Evolutionary conservation across 2,113 vertebrate species (phyloP).

Genomic region (Dipodomys spectabilis): DNA sequence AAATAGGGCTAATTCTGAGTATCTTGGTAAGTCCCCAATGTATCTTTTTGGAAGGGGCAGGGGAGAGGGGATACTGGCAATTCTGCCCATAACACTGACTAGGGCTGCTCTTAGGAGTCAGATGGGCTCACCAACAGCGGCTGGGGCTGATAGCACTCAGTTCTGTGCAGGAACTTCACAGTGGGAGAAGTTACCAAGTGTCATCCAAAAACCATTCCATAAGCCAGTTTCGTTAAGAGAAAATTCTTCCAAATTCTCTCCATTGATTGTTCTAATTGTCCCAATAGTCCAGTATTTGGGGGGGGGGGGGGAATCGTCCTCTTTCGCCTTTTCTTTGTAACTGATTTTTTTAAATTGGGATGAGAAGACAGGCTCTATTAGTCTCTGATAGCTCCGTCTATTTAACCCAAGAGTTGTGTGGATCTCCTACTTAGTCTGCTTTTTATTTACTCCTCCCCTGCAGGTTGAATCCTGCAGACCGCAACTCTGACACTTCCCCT

Average conservation of each 20-base stretch:
- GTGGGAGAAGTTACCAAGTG: neutral
- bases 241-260: neutral
- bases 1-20: neutral
- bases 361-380: neutral
- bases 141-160: neutral
- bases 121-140: neutral
- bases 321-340: neutral
- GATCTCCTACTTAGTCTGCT: neutral
- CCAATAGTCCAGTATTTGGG: neutral
- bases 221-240: neutral
- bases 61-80: neutral
- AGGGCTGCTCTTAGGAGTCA: neutral
- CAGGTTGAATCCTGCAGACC: neutral
- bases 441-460: neutral
- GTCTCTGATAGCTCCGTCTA: neutral
- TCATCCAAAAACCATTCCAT: neutral
- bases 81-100: neutral
- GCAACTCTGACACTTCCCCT: neutral
- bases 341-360: neutral
- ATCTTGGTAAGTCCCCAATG: neutral
- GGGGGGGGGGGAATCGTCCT: neutral
- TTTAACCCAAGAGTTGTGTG: neutral
- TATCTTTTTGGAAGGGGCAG: neutral
- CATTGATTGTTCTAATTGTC: neutral
- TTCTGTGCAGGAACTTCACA: neutral